These are phyloP conservation scores for Osmerus mordax DNA, from an alignment of 2,113 vertebrate species.

Conservation along the genomic window DNA sequence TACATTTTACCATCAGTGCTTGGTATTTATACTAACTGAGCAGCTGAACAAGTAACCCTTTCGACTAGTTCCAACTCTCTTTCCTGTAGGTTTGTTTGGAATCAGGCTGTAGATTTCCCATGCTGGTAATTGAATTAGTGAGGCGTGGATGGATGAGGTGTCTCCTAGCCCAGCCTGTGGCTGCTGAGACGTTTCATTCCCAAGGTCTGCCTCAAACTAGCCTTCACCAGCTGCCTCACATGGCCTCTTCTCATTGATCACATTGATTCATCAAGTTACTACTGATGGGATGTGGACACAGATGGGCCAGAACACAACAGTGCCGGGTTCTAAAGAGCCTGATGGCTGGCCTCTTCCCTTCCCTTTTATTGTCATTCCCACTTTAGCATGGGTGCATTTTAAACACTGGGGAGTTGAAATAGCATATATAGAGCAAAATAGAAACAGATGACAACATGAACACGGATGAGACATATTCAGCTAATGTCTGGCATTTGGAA, in stretches of 20 bases:
- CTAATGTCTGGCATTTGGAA: constrained; percentile 19
- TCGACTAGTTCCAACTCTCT: neutral
- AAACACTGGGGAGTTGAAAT: constrained; percentile 10
- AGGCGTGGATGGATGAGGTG: constrained; percentile 51
- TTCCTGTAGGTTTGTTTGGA: constrained; percentile 41
- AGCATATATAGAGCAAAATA: constrained; percentile 25
- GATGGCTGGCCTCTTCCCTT: constrained; percentile 25
- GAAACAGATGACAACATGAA: constrained; percentile 4
- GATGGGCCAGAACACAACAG: constrained; percentile 47
- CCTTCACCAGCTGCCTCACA: constrained; percentile 55
- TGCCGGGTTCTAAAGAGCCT: constrained; percentile 33
- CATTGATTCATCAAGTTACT: constrained; percentile 58
- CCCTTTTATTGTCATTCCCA: constrained; percentile 13
- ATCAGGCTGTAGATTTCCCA: constrained; percentile 36
- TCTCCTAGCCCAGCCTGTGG: constrained; percentile 40
- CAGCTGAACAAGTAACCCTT: too few relatives aligned
- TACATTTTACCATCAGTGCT: constrained; percentile 5
- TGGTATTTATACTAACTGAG: neutral
- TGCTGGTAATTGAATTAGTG: constrained; percentile 62
- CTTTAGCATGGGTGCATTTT: neutral
- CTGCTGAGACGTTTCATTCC: constrained; percentile 49
- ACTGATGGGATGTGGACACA: constrained; percentile 52
- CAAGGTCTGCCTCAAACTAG: constrained; percentile 51
- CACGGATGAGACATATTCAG: constrained; percentile 12
- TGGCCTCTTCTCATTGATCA: constrained; percentile 53